Evolutionary conservation across 1,140 invertebrate species (phyloP).

Genomic region (Drosophila orosa): DNA sequence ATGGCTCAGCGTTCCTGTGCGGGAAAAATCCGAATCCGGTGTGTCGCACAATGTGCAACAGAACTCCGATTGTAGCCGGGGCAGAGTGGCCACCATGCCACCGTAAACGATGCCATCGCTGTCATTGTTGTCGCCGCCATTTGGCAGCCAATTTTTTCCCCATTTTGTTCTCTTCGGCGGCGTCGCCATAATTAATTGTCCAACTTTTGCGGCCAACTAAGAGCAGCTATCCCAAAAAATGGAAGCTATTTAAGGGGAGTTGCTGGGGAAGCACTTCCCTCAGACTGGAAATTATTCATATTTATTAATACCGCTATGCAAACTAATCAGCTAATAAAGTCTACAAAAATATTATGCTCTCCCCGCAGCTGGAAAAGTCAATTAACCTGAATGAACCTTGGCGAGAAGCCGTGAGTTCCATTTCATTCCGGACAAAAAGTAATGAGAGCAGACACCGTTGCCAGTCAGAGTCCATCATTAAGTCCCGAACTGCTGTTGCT

Average conservation of each 20-base stretch:
- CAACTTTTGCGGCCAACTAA: constrained; percentile 61
- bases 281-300: constrained; percentile 10
- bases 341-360: constrained; percentile 2
- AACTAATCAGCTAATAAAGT: constrained; percentile 21
- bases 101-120: constrained; percentile 20
- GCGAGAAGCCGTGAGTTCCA: not conserved
- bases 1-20: constrained; percentile 11
- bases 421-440: constrained; percentile 16
- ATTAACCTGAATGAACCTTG: constrained; percentile 42
- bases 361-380: constrained; percentile 11
- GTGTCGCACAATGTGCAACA: constrained; percentile 49
- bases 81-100: constrained; percentile 47
- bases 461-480: constrained; percentile 56
- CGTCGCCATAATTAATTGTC: constrained; percentile 72
- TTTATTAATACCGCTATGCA: not conserved
- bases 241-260: not conserved
- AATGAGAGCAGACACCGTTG: constrained; percentile 30
- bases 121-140: constrained; percentile 44
- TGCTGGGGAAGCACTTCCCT: not conserved
- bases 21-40: constrained; percentile 51
- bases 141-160: constrained; percentile 60
- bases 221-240: constrained; percentile 12
- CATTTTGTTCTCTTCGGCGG: constrained; percentile 47
- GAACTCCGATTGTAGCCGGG: constrained; percentile 13
- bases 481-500: constrained; percentile 26